A percentile compares a stretch with the other conserved stretches of the same genome.
phyloP scores from a whole-genome alignment of 92 coral and sea anemone species.

The Porites rus region DNA sequence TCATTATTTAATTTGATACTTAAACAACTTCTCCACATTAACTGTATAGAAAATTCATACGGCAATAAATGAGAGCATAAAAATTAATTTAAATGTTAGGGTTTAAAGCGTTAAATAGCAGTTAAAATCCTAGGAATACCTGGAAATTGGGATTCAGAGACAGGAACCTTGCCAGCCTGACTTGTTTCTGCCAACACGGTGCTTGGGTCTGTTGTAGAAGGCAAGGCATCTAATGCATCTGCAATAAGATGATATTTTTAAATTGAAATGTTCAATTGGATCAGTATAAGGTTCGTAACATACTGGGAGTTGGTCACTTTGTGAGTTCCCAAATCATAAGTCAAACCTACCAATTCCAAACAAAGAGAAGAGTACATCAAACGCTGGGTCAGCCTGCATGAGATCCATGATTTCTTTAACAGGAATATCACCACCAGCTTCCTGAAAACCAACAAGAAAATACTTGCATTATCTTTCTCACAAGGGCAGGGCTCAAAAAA shows the following conservation, averaged over 20 bases:
- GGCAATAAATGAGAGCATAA: no score
- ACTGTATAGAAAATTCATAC: no score
- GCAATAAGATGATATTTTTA: background rate
- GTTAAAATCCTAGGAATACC: background rate
- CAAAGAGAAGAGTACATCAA: conserved; percentile 80
- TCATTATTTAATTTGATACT: no score
- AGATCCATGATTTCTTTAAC: conserved; percentile 87
- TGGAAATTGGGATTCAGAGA: background rate
- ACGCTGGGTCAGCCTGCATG: conserved; percentile 91
- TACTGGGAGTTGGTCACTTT: no score
- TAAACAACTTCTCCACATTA: no score
- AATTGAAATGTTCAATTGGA: no score
- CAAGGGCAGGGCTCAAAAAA: no score
- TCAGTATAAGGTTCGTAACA: no score
- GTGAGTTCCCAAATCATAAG: no score
- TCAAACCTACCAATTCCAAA: conserved; percentile 68
- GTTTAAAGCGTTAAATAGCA: background rate
- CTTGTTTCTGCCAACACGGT: background rate
- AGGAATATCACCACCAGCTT: conserved; percentile 61
- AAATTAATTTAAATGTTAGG: no score
- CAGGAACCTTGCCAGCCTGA: background rate
- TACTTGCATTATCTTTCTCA: background rate
- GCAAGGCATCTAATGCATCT: conserved; percentile 48
- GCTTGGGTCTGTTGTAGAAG: conserved; percentile 1
- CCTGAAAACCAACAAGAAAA: background rate